A percentile compares a stretch with the other conserved stretches of the same genome.
Conservation (phyloP, 1,140 invertebrate species). For the Ceratoteleas bidentatus region DNA sequence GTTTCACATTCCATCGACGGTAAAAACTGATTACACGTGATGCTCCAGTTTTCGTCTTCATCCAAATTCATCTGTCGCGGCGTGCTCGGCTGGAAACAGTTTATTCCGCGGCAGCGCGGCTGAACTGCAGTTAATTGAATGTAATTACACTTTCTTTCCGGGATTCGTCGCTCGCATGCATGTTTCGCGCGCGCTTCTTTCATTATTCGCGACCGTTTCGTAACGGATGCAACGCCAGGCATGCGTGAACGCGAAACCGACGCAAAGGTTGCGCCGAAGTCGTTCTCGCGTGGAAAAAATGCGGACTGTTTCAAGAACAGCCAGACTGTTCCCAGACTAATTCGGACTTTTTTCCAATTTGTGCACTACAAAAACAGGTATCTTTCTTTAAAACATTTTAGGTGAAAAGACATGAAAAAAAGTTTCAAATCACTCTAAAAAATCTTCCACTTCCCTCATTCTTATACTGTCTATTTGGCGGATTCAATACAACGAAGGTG, state of each 20-base stretch:
- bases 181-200: conserved; percentile 48
- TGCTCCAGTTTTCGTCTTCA: conserved; percentile 23
- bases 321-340: too few species aligned
- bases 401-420: too few species aligned
- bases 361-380: too few species aligned
- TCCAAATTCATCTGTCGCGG: conserved; percentile 22
- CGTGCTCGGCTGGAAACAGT: conserved; percentile 21
- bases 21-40: conserved; percentile 20
- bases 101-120: conserved; percentile 37
- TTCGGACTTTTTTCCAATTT: too few species aligned
- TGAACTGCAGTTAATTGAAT: conserved; percentile 69
- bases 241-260: conserved; percentile 62
- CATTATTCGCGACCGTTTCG: conserved; percentile 60
- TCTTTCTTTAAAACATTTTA: too few species aligned
- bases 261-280: conserved; percentile 65
- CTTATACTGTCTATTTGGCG: too few species aligned
- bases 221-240: conserved; percentile 65
- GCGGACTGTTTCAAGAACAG: too few species aligned
- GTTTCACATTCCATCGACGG: conserved; percentile 22
- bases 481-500: too few species aligned
- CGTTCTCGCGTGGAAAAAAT: not conserved
- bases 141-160: conserved; percentile 78
- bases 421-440: too few species aligned
- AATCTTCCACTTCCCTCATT: too few species aligned
- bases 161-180: conserved; percentile 67